Evolutionary conservation across 1,140 invertebrate genomes (phyloP), one percentile per base, ranked within the genome.

Genomic region (Drosophila sucinea): DNA sequence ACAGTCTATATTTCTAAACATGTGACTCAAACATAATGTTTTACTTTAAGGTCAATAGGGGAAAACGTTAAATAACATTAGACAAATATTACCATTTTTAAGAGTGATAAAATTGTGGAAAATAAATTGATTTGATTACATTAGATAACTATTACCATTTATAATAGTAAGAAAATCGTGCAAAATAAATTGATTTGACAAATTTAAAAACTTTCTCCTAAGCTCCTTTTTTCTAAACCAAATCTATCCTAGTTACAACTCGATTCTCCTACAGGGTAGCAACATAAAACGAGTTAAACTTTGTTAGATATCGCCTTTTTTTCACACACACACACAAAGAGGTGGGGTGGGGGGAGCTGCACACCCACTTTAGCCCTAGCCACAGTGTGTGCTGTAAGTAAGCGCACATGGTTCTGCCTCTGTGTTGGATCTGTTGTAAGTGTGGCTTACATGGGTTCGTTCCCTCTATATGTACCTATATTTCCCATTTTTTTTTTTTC

Each of bases 271-370:
- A 23, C 27, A 51, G 73, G 67, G 67, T 63, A 57, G 41, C 47
- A 62, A 73, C 73, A 83, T 84, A 80, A 85, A 85, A 84, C 81
- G 82, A 86, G 71, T 81, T 81, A 81, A 85, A 86, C 79, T 86
- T 86, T 85, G 82, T 85, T 79, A 85, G 82, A 86, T 85, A 85
- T 85, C 75, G 65, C 70, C 70, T 85, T 81, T 85, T 84, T 84
- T 81, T 66, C 57, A 70, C 56, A 65, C 67, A 63, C 65, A 56
- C 62, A 70, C 60, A 40, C 38, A 51, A 44, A 55, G 40, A 11
- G 35, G 54, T 6, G 5, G 27, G 38, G 29, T 17, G 17, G 29
- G 35, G 10, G 35, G 35, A 10, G 2, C 4, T 38, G 3, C 63
- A 25, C 63, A 62, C 65, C 40, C 23, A 40, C 33, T 17, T 33